Base-by-base conservation (phyloP, 2,888 invertebrate genomes). In the Conistra vaccinii region DNA sequence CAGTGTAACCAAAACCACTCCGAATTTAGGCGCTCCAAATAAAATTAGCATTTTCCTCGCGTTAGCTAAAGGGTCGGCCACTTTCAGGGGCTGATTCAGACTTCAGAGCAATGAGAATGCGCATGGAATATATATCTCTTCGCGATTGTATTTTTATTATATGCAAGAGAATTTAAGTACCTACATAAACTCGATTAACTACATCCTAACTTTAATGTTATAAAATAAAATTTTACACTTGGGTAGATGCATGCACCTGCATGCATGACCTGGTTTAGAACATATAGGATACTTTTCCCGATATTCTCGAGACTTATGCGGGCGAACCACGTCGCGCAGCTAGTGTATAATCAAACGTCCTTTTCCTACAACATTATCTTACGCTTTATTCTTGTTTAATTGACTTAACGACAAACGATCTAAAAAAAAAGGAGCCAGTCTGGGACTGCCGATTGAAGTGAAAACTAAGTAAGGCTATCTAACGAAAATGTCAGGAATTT, bases 1-100 rank as follows among this genome's bases (percentile, higher is more conserved):
- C 83, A 80, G 78, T 85, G 88, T 86, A 84, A 83, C 85, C 84
- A 78, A 85, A 89, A 86, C 85, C 88, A 87, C 88, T 87, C 81
- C 67, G 62, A 83, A 84, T 88, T 86, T 84, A 85, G 86, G 85
- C 82, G 69, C 57, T 79, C 79, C 80, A 82, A 85, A 89, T 89
- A 86, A 89, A 90, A 90, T 90, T 89, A 71, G 81, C 88, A 90
- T 89, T 89, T 90, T 86, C 83, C 76, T 78, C 79, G 69, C 86
- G 73, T 85, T 87, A 85, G 76, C 75, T 85, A 83, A 87, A 87
- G 84, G 87, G 84, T 86, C 83, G 79, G 75, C 73, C 79, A 80
- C 84, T 87, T 86, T 76, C 76, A 76, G 75, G 57, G 76, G 84
- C 81, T 85, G 83, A 85, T 75, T 81, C 72, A 69, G 17, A n/a